phyloP scores from a whole-genome alignment of 2,797 vertebrate genomes.

The Pipistrellus pipistrellus region DNA sequence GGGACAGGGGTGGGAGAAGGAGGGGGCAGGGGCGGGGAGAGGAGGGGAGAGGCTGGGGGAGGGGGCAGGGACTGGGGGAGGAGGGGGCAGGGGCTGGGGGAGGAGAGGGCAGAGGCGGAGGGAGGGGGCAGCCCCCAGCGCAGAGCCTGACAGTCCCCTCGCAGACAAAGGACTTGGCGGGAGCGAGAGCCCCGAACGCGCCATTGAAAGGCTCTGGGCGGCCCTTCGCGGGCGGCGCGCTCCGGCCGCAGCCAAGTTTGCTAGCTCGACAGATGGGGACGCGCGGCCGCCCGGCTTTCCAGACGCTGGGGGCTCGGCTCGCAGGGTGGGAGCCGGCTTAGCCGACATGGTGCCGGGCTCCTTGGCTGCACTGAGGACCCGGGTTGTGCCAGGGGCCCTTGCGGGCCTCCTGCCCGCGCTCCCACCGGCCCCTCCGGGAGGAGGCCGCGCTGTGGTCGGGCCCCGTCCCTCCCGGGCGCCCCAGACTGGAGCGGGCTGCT shows the following conservation, averaged over 20 bases:
- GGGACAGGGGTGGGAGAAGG: neutral
- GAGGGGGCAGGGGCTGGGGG: neutral
- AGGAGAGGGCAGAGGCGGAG: conserved; percentile 22
- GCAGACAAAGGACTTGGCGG: conserved; percentile 80
- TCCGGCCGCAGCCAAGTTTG: conserved; percentile 24
- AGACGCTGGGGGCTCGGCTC: neutral
- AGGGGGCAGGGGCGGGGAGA: neutral
- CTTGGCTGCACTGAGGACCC: neutral
- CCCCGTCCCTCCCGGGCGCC: neutral
- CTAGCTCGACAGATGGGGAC: conserved; percentile 48
- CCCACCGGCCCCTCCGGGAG: neutral
- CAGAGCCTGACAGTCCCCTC: conserved; percentile 52
- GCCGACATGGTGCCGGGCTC: neutral
- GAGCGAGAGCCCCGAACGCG: conserved; percentile 62
- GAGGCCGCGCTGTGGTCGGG: neutral
- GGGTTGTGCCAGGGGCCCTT: neutral
- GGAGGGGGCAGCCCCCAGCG: neutral
- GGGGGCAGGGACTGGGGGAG: no score
- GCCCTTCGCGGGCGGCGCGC: conserved; percentile 39
- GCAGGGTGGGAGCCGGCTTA: neutral
- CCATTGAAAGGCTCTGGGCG: neutral
- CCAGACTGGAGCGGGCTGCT: neutral
- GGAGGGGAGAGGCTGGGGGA: no score
- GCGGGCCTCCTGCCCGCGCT: neutral
- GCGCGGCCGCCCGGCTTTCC: neutral